Evolutionary conservation across 2,888 invertebrate genomes (phyloP), one percentile per base, ranked within the genome.

Genomic region (Epicampocera succincta): DNA sequence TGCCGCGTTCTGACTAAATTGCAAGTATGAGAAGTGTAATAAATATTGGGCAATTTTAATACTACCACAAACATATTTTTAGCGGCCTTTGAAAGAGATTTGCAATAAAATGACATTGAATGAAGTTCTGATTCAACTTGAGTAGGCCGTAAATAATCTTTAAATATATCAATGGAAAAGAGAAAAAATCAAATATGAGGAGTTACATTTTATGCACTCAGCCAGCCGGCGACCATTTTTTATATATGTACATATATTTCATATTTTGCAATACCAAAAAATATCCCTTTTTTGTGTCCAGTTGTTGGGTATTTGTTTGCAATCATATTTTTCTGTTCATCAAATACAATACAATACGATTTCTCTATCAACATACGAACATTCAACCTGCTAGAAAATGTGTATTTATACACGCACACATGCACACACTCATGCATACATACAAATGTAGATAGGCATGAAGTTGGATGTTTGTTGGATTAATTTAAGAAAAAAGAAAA

Each of bases 391-490:
- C 33, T 33, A 33, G 33, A 33, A 33, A n/a, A n/a, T n/a, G n/a
- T n/a, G 1, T 33, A 33, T 33, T 33, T 33, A 9, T 33, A 9
- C 8, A 33, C 8, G 8, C 8, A 13, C 42, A 25, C 73, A 33
- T 71, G 40, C 52, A 76, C 25, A 13, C 42, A 25, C 73, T 21
- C 66, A 29, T 46, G 72, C 25, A 25, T 25, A 25, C 13, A 12
- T 52, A 21, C 21, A 40, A 48, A 60, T 13, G 11, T 50, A 13
- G 38, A 25, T 79, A 33, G 66, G 40, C 52, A 76, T 58, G 48
- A 48, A 42, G 61, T 60, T 46, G 21, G 38, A 61, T 73, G 61
- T 33, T 54, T 60, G 61, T 80, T 71, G 76, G 66, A 66, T 80
- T 80, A 66, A 71, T 60, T 54, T 46, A 19, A 50, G 65, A 74